Evolutionary conservation across 1,140 invertebrate species (phyloP).

Genomic region (Eumeta japonica): DNA sequence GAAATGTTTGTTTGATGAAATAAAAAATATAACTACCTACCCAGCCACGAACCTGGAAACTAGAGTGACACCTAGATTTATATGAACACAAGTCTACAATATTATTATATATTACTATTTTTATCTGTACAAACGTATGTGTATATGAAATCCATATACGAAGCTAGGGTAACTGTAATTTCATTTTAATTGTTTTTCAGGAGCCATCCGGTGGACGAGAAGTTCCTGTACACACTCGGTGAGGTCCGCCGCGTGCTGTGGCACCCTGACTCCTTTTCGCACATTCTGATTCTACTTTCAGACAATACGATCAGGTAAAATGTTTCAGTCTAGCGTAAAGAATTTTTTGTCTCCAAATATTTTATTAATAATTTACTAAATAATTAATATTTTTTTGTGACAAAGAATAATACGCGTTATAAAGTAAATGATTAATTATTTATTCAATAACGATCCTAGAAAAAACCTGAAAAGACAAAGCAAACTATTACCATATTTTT

Average conservation of each 20-base stretch:
- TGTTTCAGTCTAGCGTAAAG: slow-evolving; percentile 1
- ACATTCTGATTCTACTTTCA: slow-evolving; percentile 76
- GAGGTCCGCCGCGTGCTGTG: slow-evolving; percentile 71
- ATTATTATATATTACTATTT: too few relatives aligned
- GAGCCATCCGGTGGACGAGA: slow-evolving; percentile 60
- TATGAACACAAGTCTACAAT: too few relatives aligned
- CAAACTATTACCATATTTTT: too few relatives aligned
- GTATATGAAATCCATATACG: too few relatives aligned
- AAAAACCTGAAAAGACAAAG: too few relatives aligned
- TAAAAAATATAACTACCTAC: too few relatives aligned
- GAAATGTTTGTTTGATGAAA: too few relatives aligned
- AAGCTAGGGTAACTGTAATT: too few relatives aligned
- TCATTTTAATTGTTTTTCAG: slow-evolving; percentile 29
- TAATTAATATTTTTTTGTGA: background rate
- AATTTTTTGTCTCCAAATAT: slow-evolving; percentile 1
- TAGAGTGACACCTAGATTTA: too few relatives aligned
- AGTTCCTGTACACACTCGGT: slow-evolving; percentile 59
- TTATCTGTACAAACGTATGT: too few relatives aligned
- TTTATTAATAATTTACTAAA: background rate
- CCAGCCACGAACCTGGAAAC: too few relatives aligned
- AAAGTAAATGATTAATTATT: background rate
- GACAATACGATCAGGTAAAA: slow-evolving; percentile 77
- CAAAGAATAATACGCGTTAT: background rate
- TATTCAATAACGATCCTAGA: background rate
- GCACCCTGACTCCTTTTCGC: slow-evolving; percentile 77